Base-by-base conservation (phyloP, 2,797 vertebrate species). In the Gallinago stenura region DNA sequence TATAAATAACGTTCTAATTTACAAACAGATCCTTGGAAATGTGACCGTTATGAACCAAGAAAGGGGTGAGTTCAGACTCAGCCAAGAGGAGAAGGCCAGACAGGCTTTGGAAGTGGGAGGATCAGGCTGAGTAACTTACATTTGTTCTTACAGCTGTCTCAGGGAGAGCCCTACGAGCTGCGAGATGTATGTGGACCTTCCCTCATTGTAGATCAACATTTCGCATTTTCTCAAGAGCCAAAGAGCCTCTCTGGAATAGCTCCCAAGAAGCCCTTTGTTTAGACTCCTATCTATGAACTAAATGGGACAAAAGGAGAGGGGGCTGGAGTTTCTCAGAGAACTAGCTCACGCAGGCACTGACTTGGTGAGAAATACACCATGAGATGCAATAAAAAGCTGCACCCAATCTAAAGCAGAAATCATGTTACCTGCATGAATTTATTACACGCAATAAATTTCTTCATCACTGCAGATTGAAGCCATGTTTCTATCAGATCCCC, bases 121-220 rank as follows among this genome's bases (percentile, higher is more conserved):
- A 41, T 15, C 19, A 31, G 46, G 83, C 30, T 70, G 35, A 56
- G 37, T 22, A 71, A 62, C 26, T 20, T 39, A 25, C 25, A 17
- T 19, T 41, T 1, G 0, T 66, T 37, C 13, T 53, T 61, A 11
- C 15, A 76, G 61, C 21, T 70, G 41, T 75, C 62, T 61, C 16
- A 26, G 37, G 17, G 26, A 76, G 33, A 50, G 33, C 37, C 62
- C 56, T 54, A 37, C 0, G 13, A n/a, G 35, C 41, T 68, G 17
- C 5, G 33, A 53, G 43, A 26, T 48, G 14, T 20, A 12, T 35
- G 15, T 24, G 37, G 7, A 85, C 5, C 12, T 57, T 90, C n/a
- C 82, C 30, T 43, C 28, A 5, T 68, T 0, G 0, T 5, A 37
- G 25, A 66, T 31, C 37, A 69, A 33, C 4, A 1, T 66, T 5